Evolutionary conservation across 2,888 invertebrate genomes (phyloP), one percentile per base, ranked within the genome.

Genomic region (Sminthurinus aureus): DNA sequence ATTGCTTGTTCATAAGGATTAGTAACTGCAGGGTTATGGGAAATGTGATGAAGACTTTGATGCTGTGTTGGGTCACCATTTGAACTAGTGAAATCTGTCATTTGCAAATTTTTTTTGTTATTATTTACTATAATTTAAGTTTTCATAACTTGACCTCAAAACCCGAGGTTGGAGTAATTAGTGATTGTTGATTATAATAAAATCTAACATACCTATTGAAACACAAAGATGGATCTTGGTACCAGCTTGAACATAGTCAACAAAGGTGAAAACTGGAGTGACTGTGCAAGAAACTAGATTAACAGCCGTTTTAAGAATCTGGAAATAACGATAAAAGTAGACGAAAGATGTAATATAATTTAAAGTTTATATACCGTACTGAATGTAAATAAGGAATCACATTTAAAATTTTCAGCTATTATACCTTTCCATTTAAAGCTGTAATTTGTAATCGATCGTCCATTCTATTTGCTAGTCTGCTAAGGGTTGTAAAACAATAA

Each of bases 231-330:
- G 90, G 67, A 91, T 89, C 85, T 91, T 90, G 38, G 91, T 91
- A 69, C 93, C 92, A 76, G 92, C 92, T 85, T 91, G 90, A 71
- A 93, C 91, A 89, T 91, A 93, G 88, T 93, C 93, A 84, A 93
- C 89, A 89, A 93, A 93, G 4, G 92, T 90, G 85, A 88, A 89
- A 24, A 89, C 87, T 51, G 89, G 88, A 12, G 86, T 84, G 11
- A 88, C 83, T 84, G 85, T 86, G 64, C 88, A 88, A 51, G 71
- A 12, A 4, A 3, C 11, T 11, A 71, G 11, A 24, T 20, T 20
- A 20, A 71, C 9, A 9, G 24, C 4, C 11, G 71, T 71, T 13
- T 71, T 71, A 6, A 4, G 4, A 20, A 22, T 6, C 71, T 71
- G 71, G 15, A 58, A 58, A 12, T 12, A 58, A n/a, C n/a, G n/a